Conservation (phyloP, 2,797 vertebrate genomes). For the Microhierax caerulescens region DNA sequence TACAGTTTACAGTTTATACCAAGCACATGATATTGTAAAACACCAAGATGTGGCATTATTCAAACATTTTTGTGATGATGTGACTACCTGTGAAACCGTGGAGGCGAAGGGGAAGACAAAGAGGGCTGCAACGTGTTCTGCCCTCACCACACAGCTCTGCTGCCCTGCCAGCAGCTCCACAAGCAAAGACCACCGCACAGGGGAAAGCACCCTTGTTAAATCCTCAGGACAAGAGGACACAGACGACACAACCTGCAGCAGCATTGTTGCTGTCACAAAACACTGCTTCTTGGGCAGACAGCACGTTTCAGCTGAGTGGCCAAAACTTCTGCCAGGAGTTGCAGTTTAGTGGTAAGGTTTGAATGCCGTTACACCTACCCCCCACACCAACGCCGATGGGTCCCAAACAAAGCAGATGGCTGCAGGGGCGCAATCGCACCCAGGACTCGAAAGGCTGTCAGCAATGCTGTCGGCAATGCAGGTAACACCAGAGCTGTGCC, state of each 20-base stretch:
- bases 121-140: accelerated
- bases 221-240: not conserved
- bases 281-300: not conserved
- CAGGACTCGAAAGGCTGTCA: not conserved
- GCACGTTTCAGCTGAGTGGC: accelerated
- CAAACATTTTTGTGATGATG: not conserved
- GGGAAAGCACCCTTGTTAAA: not conserved
- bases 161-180: not conserved
- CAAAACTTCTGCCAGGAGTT: not conserved
- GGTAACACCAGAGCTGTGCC: not conserved
- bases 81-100: accelerated
- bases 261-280: not conserved
- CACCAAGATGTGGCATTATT: not conserved
- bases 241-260: accelerated
- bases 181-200: not conserved
- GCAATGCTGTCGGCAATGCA: not conserved
- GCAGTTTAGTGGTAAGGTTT: not conserved
- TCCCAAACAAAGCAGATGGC: accelerated
- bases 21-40: not conserved
- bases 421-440: not conserved
- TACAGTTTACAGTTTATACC: not conserved
- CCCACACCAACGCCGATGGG: accelerated
- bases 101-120: accelerated
- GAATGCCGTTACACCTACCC: not conserved
- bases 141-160: accelerated